Conservation (phyloP, 2,113 vertebrate species). For the Cynocephalus volans region DNA sequence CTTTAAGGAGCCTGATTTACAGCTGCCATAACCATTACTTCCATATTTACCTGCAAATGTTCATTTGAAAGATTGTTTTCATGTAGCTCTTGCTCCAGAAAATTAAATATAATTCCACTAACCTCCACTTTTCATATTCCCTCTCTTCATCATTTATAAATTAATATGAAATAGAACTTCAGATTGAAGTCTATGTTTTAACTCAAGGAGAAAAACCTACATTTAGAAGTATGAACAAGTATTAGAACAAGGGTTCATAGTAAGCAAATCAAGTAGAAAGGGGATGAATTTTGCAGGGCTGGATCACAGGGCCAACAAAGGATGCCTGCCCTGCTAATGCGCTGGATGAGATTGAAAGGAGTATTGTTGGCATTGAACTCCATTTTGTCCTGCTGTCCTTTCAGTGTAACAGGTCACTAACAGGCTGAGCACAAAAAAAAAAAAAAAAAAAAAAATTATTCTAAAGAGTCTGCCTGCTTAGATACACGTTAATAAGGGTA, state of each 20-base stretch:
- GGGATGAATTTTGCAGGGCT: too few species aligned
- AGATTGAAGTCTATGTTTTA: constrained; percentile 8
- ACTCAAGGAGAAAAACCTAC: constrained; percentile 4
- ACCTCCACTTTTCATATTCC: background rate
- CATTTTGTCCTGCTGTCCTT: background rate
- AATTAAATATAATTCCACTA: constrained; percentile 33
- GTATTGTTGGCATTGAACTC: background rate
- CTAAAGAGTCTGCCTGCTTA: background rate
- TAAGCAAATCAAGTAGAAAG: background rate
- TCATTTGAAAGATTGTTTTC: background rate
- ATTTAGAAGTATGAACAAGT: background rate
- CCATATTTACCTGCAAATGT: background rate
- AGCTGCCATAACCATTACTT: background rate
- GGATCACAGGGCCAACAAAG: background rate
- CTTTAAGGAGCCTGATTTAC: background rate
- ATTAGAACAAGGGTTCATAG: background rate
- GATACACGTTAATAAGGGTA: background rate
- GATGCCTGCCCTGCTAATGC: background rate
- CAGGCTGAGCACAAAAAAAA: background rate
- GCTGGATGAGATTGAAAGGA: background rate
- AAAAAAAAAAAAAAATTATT: background rate
- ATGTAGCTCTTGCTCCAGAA: background rate
- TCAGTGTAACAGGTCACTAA: background rate
- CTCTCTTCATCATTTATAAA: background rate
- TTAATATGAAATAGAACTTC: constrained; percentile 20